A percentile compares a stretch with the other conserved stretches of the same genome.
These are phyloP conservation scores for Paraescarpia echinospica DNA, from an alignment of 1,140 invertebrate species.

Conservation along the genomic window DNA sequence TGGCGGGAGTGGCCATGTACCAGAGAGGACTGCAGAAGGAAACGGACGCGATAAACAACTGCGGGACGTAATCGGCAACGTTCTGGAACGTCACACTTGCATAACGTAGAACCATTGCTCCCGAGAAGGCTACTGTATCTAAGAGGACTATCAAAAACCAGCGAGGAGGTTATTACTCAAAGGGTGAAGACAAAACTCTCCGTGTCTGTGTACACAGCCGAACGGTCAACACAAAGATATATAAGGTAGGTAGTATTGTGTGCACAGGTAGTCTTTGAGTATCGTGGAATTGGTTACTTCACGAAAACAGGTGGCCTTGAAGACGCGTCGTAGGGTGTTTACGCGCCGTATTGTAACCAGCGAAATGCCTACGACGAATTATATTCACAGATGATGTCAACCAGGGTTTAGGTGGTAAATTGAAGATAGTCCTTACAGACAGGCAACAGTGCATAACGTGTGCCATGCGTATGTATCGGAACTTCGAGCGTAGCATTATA, in stretches of 20 bases:
- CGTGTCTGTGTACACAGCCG: background rate
- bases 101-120: no score
- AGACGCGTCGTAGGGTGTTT: background rate
- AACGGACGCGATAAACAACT: background rate
- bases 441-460: background rate
- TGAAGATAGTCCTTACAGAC: background rate
- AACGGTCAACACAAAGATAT: background rate
- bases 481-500: background rate
- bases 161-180: no score
- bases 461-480: background rate
- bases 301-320: background rate
- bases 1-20: background rate
- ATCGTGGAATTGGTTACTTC: background rate
- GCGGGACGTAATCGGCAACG: background rate
- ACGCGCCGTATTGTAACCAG: background rate
- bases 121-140: background rate
- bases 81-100: background rate
- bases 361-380: background rate
- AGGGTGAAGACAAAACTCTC: background rate
- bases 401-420: background rate
- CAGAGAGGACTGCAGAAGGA: background rate
- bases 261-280: background rate
- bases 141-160: background rate
- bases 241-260: background rate
- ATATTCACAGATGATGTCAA: background rate